Base-by-base conservation (phyloP, 2,888 invertebrate genomes). In the Phragmatobia fuliginosa region DNA sequence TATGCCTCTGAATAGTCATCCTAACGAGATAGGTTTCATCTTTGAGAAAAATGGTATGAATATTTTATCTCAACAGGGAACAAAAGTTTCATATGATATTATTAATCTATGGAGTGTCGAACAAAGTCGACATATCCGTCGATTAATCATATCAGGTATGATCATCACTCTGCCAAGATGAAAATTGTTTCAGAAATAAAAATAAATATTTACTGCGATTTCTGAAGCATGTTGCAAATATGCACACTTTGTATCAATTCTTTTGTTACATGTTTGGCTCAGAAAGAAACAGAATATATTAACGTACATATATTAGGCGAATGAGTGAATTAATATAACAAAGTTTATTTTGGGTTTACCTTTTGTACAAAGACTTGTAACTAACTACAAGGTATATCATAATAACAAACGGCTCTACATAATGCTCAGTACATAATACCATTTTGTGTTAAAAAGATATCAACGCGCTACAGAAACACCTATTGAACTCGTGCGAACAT, bases 401-500 rank as follows among this genome's bases (percentile, higher is more conserved):
- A 38, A 62, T 49, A 68, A 61, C 61, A 70, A 62, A 67, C 67
- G 33, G 65, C 32, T 67, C 32, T 56, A 49, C 56, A 60, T 64
- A 73, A 71, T 73, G 62, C 65, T 31, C 28, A 33, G 68, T 45
- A 38, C 31, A 32, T 41, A 25, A 32, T 65, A 63, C 78, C 62
- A 71, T 76, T 75, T 70, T 66, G 63, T 71, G 64, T 79, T 70
- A 67, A 83, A 83, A 82, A 83, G 82, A 82, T 68, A 76, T 82
- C 82, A 82, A 82, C 82, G 82, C 82, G 79, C 79, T 14, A n/a
- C 61, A 56, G 69, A 73, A 56, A 36, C 36, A 73, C 70, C 78
- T 78, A 79, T 73, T 79, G 74, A 81, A 75, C 72, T 77, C 81
- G 74, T 79, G 83, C 75, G 81, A 81, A 83, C 65, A 75, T 81